These are phyloP conservation scores for Festucalex cinctus DNA, from an alignment of 2,113 vertebrate species.

Conservation along the genomic window DNA sequence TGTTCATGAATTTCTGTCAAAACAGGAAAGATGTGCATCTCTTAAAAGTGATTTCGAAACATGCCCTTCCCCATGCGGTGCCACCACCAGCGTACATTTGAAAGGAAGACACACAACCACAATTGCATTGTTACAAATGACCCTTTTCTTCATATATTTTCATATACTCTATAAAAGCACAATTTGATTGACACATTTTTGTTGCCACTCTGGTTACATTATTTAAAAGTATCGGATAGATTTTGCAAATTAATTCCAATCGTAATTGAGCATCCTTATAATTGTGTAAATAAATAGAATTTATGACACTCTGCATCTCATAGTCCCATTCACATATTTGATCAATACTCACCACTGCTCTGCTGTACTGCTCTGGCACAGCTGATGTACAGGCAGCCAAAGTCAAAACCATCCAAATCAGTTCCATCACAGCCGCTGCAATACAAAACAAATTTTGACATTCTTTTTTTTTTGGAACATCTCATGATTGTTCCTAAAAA, in stretches of 20 bases:
- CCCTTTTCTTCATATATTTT: not conserved
- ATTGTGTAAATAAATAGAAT: not conserved
- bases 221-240: too few relatives aligned
- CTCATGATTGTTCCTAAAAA: not conserved
- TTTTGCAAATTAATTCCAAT: not conserved
- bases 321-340: not conserved
- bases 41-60: constrained; percentile 28
- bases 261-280: not conserved
- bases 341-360: constrained; percentile 66
- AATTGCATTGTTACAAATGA: not conserved
- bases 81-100: not conserved
- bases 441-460: not conserved
- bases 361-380: constrained; percentile 56
- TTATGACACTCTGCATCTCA: not conserved
- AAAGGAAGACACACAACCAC: constrained; percentile 23
- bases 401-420: constrained; percentile 34
- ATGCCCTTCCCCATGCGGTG: not conserved
- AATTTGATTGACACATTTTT: not conserved
- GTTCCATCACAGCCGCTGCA: constrained; percentile 44
- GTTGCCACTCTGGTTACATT: too few relatives aligned
- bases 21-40: not conserved
- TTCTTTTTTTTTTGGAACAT: not conserved
- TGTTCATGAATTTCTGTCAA: not conserved
- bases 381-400: constrained; percentile 31
- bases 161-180: too few relatives aligned